These are phyloP conservation scores for Irena cyanogastra DNA, from an alignment of 2,113 vertebrate genomes.

Conservation along the genomic window DNA sequence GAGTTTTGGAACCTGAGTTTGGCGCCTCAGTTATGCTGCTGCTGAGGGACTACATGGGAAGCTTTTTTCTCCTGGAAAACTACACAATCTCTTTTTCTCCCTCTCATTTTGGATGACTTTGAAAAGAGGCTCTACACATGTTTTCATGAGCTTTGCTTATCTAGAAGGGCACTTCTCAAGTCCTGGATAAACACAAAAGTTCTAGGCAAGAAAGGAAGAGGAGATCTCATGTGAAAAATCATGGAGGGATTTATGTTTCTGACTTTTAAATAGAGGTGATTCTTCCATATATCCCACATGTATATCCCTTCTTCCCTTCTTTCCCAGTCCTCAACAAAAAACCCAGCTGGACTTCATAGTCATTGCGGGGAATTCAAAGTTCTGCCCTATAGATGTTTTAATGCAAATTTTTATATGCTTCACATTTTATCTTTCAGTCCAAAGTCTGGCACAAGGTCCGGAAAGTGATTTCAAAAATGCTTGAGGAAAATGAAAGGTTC, in stretches of 20 bases:
- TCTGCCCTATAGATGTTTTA: not conserved
- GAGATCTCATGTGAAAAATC: not conserved
- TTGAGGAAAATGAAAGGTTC: conserved; percentile 83
- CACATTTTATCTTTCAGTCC: conserved; percentile 64
- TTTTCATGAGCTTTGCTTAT: not conserved
- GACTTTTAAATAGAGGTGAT: not conserved
- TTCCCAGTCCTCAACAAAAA: not conserved
- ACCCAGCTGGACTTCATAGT: not conserved
- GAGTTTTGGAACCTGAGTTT: not conserved
- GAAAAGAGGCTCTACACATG: not conserved
- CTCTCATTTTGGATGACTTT: not conserved
- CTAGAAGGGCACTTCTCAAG: not conserved
- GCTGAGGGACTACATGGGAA: not conserved
- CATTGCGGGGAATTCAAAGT: not conserved
- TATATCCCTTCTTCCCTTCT: not conserved
- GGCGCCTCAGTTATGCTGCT: not conserved
- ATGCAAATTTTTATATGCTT: not conserved
- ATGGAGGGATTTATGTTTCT: not conserved
- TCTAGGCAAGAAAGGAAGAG: not conserved
- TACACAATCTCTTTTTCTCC: rapidly evolving
- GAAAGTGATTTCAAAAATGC: conserved; percentile 84
- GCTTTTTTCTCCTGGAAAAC: not conserved
- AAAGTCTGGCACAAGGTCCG: conserved; percentile 71
- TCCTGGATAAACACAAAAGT: not conserved
- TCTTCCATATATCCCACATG: not conserved